A percentile compares a stretch with the other conserved stretches of the same genome.
Evolutionary conservation across 2,888 invertebrate species (phyloP).

Genomic region (Allolobophora icterica): DNA sequence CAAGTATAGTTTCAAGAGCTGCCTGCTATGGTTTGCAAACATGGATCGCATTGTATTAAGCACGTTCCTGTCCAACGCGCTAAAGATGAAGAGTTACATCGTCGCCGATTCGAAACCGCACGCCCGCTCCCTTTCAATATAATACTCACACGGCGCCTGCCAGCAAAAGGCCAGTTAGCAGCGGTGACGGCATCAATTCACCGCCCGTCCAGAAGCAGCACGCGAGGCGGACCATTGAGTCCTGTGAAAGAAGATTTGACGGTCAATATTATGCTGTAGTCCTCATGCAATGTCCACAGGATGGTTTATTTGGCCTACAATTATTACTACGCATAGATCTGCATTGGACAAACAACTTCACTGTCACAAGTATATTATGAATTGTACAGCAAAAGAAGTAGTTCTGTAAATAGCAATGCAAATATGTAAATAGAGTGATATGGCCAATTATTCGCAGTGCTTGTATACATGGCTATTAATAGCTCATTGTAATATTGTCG

Average conservation of each 20-base stretch:
- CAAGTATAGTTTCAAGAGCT: neutral
- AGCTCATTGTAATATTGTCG: neutral
- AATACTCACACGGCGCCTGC: neutral
- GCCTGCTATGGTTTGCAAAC: neutral
- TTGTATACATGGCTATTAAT: neutral
- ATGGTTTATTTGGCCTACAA: neutral
- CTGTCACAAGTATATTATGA: neutral
- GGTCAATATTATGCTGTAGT: neutral
- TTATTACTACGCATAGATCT: neutral
- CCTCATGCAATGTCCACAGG: neutral
- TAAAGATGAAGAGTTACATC: neutral
- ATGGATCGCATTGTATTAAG: neutral
- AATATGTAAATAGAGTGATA: neutral
- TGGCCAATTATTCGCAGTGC: neutral
- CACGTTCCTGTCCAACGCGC: neutral
- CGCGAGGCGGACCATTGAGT: neutral
- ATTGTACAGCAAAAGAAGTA: neutral
- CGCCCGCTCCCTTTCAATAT: neutral
- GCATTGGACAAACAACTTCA: conserved; percentile 11
- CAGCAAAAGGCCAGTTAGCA: neutral
- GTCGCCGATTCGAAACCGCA: neutral
- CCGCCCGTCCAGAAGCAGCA: neutral
- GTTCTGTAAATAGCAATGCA: neutral
- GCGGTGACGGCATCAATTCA: neutral
- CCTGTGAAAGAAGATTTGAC: neutral